Evolutionary conservation across 2,888 invertebrate species (phyloP).

Genomic region (Lithophane semibrunnea): DNA sequence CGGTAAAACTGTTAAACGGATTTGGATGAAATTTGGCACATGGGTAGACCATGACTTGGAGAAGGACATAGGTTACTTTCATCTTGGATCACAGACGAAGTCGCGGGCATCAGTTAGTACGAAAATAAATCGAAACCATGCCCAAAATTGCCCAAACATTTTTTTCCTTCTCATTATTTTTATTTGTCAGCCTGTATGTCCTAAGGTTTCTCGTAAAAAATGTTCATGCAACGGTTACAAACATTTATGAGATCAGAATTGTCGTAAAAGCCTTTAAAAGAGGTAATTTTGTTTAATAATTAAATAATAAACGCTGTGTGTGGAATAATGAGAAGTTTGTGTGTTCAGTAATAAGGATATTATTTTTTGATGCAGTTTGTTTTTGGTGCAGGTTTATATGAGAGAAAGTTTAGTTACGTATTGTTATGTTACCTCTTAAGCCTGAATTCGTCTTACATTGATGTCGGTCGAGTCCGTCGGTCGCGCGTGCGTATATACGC

Average conservation of each 20-base stretch:
- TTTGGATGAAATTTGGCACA: too few species aligned
- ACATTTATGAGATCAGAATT: slow-evolving; percentile 64
- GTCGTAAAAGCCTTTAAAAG: slow-evolving; percentile 74
- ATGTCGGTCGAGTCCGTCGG: too few species aligned
- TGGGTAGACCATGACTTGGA: too few species aligned
- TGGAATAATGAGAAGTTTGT: slow-evolving; percentile 62
- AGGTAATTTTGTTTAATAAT: slow-evolving; percentile 77
- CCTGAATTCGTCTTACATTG: too few species aligned
- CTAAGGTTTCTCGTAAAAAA: slow-evolving; percentile 38
- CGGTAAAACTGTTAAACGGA: too few species aligned
- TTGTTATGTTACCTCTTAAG: not conserved
- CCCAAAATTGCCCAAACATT: not conserved
- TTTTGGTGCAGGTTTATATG: not conserved
- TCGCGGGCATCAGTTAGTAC: too few species aligned
- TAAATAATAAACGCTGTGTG: slow-evolving; percentile 76
- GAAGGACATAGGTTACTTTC: too few species aligned
- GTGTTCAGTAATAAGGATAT: slow-evolving; percentile 21
- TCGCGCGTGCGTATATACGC: too few species aligned
- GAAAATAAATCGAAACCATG: not conserved
- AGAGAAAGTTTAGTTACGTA: not conserved
- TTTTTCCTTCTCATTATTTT: not conserved
- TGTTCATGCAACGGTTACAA: slow-evolving; percentile 17
- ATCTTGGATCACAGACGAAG: too few species aligned
- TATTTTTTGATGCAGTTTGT: slow-evolving; percentile 13
- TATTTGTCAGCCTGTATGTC: slow-evolving; percentile 28